Percentiles rank a stretch among this genome's conserved stretches.
These are phyloP conservation scores for Lamprotornis superbus DNA, from an alignment of 2,113 vertebrate genomes.

Conservation along the genomic window DNA sequence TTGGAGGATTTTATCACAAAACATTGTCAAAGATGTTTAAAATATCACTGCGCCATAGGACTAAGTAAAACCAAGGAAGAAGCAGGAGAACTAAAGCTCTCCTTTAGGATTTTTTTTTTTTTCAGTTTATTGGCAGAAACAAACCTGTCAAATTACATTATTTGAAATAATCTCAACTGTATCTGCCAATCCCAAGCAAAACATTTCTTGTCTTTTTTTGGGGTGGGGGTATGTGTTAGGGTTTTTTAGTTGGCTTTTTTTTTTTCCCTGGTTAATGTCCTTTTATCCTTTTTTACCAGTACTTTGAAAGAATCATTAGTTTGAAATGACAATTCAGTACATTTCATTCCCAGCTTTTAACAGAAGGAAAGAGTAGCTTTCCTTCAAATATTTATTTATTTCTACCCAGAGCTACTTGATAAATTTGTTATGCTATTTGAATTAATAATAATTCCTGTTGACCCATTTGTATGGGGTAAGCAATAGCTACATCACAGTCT, in stretches of 20 bases:
- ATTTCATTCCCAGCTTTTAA: not conserved
- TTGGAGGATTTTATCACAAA: not conserved
- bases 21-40: not conserved
- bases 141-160: not conserved
- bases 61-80: not conserved
- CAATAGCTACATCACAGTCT: not conserved
- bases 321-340: not conserved
- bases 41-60: not conserved
- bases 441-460: not conserved
- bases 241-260: not conserved
- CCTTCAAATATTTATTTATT: not conserved
- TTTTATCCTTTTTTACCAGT: not conserved
- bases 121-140: not conserved
- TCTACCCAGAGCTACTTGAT: not conserved
- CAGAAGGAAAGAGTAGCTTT: not conserved
- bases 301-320: not conserved
- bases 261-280: not conserved
- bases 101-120: not conserved
- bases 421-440: not conserved
- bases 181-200: not conserved
- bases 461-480: not conserved
- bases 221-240: rapidly evolving
- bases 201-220: not conserved
- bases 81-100: not conserved
- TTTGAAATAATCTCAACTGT: not conserved